Evolutionary conservation across 30 jellyfish, hydroid and myxozoan genomes (phyloP), one percentile per base, ranked within the genome.

Genomic region (Chrysaora quinquecirrha): DNA sequence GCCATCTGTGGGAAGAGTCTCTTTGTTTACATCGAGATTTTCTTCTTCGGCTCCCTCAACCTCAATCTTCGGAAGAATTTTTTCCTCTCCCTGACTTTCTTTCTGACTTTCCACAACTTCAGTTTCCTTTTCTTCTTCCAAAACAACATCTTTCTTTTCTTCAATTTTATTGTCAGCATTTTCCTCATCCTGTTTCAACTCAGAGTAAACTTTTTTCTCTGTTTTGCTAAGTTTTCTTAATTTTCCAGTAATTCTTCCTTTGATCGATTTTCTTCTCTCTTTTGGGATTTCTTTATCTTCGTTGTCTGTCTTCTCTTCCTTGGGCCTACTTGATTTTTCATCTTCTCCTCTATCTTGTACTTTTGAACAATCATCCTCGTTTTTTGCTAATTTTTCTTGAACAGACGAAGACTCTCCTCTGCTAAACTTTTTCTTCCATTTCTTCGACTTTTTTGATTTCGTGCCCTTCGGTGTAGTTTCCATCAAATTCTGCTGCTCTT

Each of bases 361-460:
- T 3, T 82, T 82, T 14, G 64, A 47, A 34, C 50, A 2, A 38
- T 70, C 80, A 16, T 50, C 32, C 21, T 75, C 85, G 1, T 30
- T 71, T 27, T 80, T 80, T 1, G 71, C 43, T 0, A 32, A 30
- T 14, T 82, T 50, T 33, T 52, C 52, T 30, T 34, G 79, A 18
- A 64, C 25, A 23, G 73, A 25, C 27, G 92, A 54, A 56, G 84
- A 34, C 20, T 82, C 92, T 20, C 52, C 43, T 30, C 25, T 50
- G 75, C 85, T 68, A 7, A 74, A 68, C 27, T 82, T 82, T 71
- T 34, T 82, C 14, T 31, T 82, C 92, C 92, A 82, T 82, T 65
- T 58, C 30, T 82, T 82, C 50, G 92, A 82, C 22, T 25, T 33
- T 38, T 70, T 82, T 47, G 61, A 38, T 56, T 82, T 82, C 58